Base-by-base conservation (phyloP, 2,113 vertebrate genomes). In the Chelonoidis abingdonii region DNA sequence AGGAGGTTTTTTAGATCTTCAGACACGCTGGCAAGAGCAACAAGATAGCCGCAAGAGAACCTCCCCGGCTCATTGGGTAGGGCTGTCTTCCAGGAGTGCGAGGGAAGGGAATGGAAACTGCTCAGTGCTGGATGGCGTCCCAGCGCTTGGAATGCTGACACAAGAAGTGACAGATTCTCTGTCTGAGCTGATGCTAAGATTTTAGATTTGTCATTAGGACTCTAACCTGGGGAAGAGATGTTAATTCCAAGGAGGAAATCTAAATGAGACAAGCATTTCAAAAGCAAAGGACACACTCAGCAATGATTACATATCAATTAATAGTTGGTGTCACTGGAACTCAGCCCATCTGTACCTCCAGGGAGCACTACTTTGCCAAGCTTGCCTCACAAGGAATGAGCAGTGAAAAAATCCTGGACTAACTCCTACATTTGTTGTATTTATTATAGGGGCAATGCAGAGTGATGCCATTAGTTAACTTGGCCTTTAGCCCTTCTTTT, bases 241-340 rank as follows among this genome's bases (percentile, higher is more conserved):
- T 27, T 44, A 14, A 25, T 38, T 41, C 22, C 6, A 59, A 80
- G 83, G 57, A 54, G 76, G 12, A 53, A 44, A 86, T 47, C 75
- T 47, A 44, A 44, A 44, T 50, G 6, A 24, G 38, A 85, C 44
- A 57, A 95, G 84, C 83, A 86, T n/a, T 35, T 72, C 69, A 27
- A 6, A 19, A 84, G 69, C 86, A 84, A 49, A 56, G 52, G 49
- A 86, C 92, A 83, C 83, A 3, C 7, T 56, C 85, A 56, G 54
- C 41, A 89, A 80, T 56, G 35, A 52, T 62, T 93, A 52, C 90
- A 80, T 69, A 86, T 87, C 76, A 84, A 69, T 80, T 84, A 89
- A 84, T 72, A 94, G 84, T 90, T 82, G 84, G 86, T 65, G 92
- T 95, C 86, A 44, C 75, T 83, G 82, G 92, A 96, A 93, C 25